Conservation (phyloP, 1,140 invertebrate species). For the Bombus ignitus region DNA sequence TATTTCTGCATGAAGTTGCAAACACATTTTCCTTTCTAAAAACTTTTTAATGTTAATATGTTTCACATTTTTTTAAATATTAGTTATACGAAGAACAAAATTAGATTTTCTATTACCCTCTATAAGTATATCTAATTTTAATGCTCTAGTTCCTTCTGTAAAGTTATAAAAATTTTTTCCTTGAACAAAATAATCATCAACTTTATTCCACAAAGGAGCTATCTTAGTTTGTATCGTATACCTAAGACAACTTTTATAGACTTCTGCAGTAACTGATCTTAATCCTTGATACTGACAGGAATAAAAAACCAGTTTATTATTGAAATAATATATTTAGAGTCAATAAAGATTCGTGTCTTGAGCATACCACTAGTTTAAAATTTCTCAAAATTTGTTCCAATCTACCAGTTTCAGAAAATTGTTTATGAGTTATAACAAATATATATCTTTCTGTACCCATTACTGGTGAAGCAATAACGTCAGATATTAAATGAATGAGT, state of each 20-base stretch:
- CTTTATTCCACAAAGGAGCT: slow-evolving; percentile 73
- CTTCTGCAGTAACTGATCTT: slow-evolving; percentile 48
- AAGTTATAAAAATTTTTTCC: slow-evolving; percentile 70
- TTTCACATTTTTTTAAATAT: neutral
- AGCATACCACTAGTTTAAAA: slow-evolving; percentile 11
- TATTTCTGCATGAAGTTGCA: slow-evolving; percentile 57
- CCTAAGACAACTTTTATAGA: slow-evolving; percentile 68
- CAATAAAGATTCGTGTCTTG: neutral
- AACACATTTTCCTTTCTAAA: slow-evolving; percentile 41
- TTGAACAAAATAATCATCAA: slow-evolving; percentile 65
- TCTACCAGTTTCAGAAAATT: slow-evolving; percentile 50
- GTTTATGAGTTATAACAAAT: slow-evolving; percentile 58
- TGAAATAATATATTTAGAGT: slow-evolving; percentile 1
- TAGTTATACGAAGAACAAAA: neutral
- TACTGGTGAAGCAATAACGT: slow-evolving; percentile 68
- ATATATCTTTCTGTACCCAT: slow-evolving; percentile 50
- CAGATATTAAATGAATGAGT: slow-evolving; percentile 61
- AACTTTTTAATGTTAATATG: slow-evolving; percentile 2
- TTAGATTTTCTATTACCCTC: slow-evolving; percentile 45
- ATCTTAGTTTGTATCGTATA: slow-evolving; percentile 69
- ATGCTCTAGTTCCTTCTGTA: slow-evolving; percentile 53
- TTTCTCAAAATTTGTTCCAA: slow-evolving; percentile 41
- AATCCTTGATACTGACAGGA: slow-evolving; percentile 32
- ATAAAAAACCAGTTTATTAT: neutral
- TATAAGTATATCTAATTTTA: slow-evolving; percentile 66